These are phyloP conservation scores for Grammomys surdaster DNA, from an alignment of 2,113 vertebrate species.

Conservation along the genomic window DNA sequence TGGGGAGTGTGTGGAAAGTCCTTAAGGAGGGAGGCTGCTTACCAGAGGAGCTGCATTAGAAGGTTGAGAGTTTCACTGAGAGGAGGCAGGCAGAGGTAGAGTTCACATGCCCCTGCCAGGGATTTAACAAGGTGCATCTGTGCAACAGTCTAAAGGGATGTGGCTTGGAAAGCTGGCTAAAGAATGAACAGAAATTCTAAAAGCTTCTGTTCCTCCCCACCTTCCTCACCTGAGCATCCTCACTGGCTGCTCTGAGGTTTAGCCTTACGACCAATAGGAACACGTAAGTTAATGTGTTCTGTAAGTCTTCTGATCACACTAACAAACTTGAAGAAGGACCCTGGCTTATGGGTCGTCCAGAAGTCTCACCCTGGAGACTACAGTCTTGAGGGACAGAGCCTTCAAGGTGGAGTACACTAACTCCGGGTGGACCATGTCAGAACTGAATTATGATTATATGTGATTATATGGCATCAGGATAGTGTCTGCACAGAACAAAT, in stretches of 20 bases:
- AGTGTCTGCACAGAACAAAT: not conserved
- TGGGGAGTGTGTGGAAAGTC: too few species aligned
- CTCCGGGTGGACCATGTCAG: not conserved
- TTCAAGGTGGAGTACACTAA: not conserved
- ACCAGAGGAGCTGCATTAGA: not conserved
- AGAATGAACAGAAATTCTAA: too few species aligned
- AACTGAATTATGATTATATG: not conserved
- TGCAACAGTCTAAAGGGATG: not conserved
- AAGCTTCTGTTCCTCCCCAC: too few species aligned
- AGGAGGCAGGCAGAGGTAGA: not conserved
- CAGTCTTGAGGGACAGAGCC: not conserved
- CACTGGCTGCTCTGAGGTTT: not conserved
- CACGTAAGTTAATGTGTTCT: not conserved
- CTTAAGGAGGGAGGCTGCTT: not conserved
- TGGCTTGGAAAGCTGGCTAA: not conserved
- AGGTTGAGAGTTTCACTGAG: fast-evolving
- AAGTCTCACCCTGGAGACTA: not conserved
- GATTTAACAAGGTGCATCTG: not conserved
- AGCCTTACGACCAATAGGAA: not conserved
- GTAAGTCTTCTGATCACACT: not conserved
- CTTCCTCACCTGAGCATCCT: not conserved
- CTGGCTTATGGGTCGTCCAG: not conserved
- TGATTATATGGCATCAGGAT: not conserved
- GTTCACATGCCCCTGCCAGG: not conserved
- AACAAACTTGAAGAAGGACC: not conserved